Conservation (phyloP, 2,113 vertebrate species). For the Nannospalax galili region DNA sequence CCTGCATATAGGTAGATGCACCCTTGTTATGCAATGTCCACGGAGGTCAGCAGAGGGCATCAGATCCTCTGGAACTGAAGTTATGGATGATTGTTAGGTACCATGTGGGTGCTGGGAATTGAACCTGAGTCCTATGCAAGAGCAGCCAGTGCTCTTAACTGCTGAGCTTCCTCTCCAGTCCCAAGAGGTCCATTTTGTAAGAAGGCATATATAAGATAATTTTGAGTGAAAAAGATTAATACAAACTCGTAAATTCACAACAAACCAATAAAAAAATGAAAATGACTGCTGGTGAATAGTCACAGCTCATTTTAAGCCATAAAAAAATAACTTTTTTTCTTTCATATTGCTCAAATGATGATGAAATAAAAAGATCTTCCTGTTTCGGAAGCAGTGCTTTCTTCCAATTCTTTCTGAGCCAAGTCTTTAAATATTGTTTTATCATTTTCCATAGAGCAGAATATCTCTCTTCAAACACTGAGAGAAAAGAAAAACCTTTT, state of each 20-base stretch:
- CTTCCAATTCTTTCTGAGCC: background rate
- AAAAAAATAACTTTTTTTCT: background rate
- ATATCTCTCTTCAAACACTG: background rate
- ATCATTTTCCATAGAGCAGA: background rate
- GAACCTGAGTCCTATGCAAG: too few species aligned
- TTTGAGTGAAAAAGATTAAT: background rate
- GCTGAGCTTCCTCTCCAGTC: too few species aligned
- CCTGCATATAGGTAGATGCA: too few species aligned
- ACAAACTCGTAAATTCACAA: background rate
- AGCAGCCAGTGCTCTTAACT: too few species aligned
- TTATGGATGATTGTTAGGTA: too few species aligned
- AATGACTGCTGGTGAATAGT: background rate
- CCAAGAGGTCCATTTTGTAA: background rate
- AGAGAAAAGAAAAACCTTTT: background rate
- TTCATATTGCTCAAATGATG: background rate
- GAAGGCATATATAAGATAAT: background rate
- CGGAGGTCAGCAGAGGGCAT: too few species aligned
- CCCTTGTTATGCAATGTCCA: too few species aligned
- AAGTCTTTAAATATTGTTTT: background rate
- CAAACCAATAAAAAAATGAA: background rate
- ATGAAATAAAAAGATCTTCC: background rate
- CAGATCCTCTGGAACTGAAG: too few species aligned
- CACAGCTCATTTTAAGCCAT: background rate
- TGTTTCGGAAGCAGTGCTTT: background rate
- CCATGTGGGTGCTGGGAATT: too few species aligned